phyloP scores from a whole-genome alignment of 2,113 vertebrate species.

The Hypomesus transpacificus region DNA sequence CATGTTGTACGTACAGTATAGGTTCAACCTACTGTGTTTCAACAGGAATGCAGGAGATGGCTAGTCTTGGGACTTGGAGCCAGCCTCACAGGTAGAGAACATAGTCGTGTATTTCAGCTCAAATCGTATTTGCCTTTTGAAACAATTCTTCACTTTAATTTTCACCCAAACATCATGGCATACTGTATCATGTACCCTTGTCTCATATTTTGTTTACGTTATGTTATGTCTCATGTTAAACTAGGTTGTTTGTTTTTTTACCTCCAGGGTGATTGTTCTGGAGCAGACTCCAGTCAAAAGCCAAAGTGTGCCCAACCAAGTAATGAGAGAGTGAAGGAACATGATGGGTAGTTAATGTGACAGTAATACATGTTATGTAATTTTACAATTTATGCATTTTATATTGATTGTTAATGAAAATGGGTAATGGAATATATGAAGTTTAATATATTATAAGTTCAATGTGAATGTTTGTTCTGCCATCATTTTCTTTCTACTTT shows the following conservation, averaged over 20 bases:
- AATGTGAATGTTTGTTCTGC: background rate
- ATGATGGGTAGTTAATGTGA: background rate
- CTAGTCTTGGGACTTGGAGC: background rate
- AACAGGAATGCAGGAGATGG: constrained; percentile 13
- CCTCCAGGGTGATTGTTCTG: constrained; percentile 29
- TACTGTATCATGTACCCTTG: background rate
- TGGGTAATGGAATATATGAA: background rate
- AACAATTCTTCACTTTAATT: too few relatives aligned
- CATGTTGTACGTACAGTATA: background rate
- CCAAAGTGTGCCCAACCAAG: constrained; percentile 2
- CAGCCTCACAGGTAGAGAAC: constrained; percentile 25
- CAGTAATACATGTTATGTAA: background rate
- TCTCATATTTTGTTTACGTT: background rate
- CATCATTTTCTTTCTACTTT: background rate
- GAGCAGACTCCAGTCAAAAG: constrained; percentile 27
- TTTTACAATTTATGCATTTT: background rate
- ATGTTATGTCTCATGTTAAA: too few relatives aligned
- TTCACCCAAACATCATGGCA: too few relatives aligned
- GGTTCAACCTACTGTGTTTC: background rate
- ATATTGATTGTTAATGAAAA: background rate
- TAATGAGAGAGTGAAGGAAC: background rate
- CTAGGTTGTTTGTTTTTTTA: background rate
- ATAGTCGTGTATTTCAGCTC: background rate
- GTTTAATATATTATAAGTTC: background rate
- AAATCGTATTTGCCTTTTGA: too few relatives aligned